A percentile compares a stretch with the other conserved stretches of the same genome.
Evolutionary conservation across 2,888 invertebrate genomes (phyloP).

Genomic region (Eilema griseolum): DNA sequence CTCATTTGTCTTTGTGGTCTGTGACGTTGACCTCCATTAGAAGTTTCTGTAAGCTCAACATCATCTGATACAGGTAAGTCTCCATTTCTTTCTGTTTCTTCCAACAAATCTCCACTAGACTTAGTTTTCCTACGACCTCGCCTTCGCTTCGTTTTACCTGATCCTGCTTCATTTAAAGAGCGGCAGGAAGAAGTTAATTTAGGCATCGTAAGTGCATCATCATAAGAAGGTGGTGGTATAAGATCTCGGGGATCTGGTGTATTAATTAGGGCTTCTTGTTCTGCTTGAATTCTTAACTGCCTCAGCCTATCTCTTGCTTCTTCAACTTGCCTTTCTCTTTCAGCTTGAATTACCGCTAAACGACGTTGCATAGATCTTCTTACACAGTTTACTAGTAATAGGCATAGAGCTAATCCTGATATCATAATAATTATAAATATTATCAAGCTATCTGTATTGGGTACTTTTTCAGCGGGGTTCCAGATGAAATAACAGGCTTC

Average conservation of each 20-base stretch:
- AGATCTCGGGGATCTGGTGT: conserved; percentile 90
- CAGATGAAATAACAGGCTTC: conserved; percentile 89
- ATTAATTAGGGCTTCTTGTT: conserved; percentile 86
- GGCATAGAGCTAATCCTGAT: conserved; percentile 82
- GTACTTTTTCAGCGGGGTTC: conserved; percentile 79
- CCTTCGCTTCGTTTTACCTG: conserved; percentile 75
- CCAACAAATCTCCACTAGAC: conserved; percentile 82
- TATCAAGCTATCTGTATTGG: conserved; percentile 84
- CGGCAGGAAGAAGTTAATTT: conserved; percentile 88
- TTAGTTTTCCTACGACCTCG: conserved; percentile 83
- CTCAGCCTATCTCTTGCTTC: conserved; percentile 87
- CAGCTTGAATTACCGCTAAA: conserved; percentile 79
- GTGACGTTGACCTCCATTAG: conserved; percentile 58
- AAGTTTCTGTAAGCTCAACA: conserved; percentile 66
- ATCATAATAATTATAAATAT: conserved; percentile 87
- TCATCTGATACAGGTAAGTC: conserved; percentile 71
- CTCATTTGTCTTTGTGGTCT: conserved; percentile 65
- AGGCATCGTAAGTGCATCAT: conserved; percentile 92
- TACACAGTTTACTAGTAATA: conserved; percentile 85
- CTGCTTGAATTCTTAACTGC: conserved; percentile 82
- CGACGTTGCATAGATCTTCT: conserved; percentile 86
- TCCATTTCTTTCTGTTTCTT: conserved; percentile 80
- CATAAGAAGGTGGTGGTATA: conserved; percentile 91
- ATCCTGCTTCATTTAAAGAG: conserved; percentile 82
- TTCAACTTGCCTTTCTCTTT: conserved; percentile 85